Evolutionary conservation across 2,113 vertebrate species (phyloP).

Genomic region (Nycticryphes semicollaris): DNA sequence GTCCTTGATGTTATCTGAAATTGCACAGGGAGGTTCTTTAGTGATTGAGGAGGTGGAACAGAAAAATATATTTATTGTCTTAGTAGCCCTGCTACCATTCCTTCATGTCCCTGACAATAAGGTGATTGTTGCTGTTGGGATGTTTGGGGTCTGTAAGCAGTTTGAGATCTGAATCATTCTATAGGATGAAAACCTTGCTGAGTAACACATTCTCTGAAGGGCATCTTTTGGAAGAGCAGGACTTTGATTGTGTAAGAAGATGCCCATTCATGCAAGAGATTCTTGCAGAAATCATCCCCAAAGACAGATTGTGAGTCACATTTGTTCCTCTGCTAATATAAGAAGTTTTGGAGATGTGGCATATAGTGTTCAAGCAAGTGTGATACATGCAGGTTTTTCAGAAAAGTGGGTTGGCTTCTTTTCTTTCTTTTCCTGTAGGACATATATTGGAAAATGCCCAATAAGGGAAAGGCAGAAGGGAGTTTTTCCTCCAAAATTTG

Average conservation of each 20-base stretch:
- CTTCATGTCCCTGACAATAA: not conserved
- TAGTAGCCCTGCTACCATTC: not conserved
- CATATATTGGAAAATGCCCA: not conserved
- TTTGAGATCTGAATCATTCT: not conserved
- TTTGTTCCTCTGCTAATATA: not conserved
- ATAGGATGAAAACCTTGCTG: not conserved
- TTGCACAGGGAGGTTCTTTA: not conserved
- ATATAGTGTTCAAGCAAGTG: not conserved
- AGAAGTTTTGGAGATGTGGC: not conserved
- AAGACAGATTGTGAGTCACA: not conserved
- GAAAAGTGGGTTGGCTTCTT: not conserved
- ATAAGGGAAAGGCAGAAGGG: not conserved
- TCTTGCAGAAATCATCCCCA: not conserved
- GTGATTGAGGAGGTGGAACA: not conserved
- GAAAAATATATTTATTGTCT: not conserved
- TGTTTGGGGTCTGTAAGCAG: not conserved
- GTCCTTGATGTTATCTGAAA: not conserved
- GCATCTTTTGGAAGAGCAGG: not conserved
- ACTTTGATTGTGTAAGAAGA: not conserved
- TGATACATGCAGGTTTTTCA: not conserved
- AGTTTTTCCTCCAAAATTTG: not conserved
- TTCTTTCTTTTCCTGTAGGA: not conserved
- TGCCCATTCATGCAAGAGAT: not conserved
- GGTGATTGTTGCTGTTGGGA: not conserved
- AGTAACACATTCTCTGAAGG: not conserved